Base-by-base conservation (phyloP, 2,113 vertebrate genomes). In the Antennarius striatus region DNA sequence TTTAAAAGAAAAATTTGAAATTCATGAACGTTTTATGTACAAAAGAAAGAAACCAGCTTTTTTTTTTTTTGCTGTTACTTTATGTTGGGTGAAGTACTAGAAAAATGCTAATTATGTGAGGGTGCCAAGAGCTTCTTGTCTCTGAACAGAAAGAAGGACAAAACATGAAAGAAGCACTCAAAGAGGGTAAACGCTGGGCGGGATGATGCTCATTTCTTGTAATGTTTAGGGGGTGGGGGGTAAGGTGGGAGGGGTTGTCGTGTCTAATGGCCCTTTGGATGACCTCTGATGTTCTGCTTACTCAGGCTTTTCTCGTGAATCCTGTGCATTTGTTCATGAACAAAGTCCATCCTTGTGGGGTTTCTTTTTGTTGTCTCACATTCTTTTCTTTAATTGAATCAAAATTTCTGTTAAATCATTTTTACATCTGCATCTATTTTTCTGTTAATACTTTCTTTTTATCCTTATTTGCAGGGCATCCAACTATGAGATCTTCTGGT, bases 401-500 rank as follows among this genome's bases (percentile, higher is more conserved):
- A 22, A 22, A 22, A 22, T 22, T 22, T 36, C 5, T 7, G 3
- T 36, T 36, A 36, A 36, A 36, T 36, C 32, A 4, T 36, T 36
- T 36, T 4, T 36, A 36, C 32, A 36, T 4, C 7, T 36, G 32
- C 5, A 36, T 43, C 5, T 8, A 12, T 43, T 43, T 43, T 11
- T 48, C 6, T 57, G 43, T 36, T 48, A 15, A 36, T 73, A 65
- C 15, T 28, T 52, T 15, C 1, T 15, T 43, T 50, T 16, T 50
- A 43, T 28, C 3, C 60, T 28, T 48, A 56, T 52, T 73, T 81
- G 16, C 93, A 99, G 97, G 85, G 84, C 95, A 75, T 96, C 93
- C 77, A 95, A 93, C 79, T 99, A 98, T 90, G 95, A 98, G 86
- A 95, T 99, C 86, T 99, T 99, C 93, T 98, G 96, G 95, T 98